These are phyloP conservation scores for Zosterops japonicus DNA, from an alignment of 2,113 vertebrate genomes.

Conservation along the genomic window DNA sequence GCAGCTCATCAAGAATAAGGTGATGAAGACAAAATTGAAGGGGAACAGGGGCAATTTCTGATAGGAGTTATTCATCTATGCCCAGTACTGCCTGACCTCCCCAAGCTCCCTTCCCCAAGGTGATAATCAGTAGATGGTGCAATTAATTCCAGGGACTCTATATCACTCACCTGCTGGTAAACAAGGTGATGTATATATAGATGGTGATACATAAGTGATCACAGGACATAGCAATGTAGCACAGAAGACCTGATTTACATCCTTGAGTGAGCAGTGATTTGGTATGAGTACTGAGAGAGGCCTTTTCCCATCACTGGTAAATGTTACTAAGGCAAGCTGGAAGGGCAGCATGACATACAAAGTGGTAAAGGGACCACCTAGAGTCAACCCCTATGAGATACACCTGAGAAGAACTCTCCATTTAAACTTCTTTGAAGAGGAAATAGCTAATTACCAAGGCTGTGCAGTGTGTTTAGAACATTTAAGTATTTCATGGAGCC, in stretches of 20 bases:
- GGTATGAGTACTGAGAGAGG: background rate
- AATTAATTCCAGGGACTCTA: background rate
- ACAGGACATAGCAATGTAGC: background rate
- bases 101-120: background rate
- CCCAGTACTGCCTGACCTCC: background rate
- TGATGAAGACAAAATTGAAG: background rate
- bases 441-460: background rate
- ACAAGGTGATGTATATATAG: background rate
- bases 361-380: background rate
- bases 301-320: background rate
- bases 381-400: background rate
- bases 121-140: background rate
- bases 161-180: background rate
- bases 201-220: background rate
- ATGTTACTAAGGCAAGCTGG: background rate
- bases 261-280: background rate
- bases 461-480: background rate
- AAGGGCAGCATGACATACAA: background rate
- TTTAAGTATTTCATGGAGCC: background rate
- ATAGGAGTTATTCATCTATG: rapidly evolving
- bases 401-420: background rate
- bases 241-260: background rate
- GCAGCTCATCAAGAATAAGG: background rate
- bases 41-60: background rate
- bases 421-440: background rate